Base-by-base conservation (phyloP, 2,113 vertebrate species). In the Scalopus aquaticus region DNA sequence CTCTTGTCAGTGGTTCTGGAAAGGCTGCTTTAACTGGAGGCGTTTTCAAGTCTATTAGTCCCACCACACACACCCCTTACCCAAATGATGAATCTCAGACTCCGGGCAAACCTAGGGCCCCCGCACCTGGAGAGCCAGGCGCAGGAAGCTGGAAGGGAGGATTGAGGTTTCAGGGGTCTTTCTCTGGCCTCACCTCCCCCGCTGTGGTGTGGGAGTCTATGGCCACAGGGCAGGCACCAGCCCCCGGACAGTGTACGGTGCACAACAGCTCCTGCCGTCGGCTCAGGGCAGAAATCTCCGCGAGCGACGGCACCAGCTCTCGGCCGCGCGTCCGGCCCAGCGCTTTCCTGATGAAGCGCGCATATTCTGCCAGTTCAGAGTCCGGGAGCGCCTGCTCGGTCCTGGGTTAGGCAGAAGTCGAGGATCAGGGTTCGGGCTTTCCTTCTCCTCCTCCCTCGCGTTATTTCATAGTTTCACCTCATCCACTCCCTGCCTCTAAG, bases 201-300 rank as follows among this genome's bases (percentile, higher is more conserved):
- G 99, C 99, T 0, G 99, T 99, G 30, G 99, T 99, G 97, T 99
- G 99, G 39, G 99, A 99, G 97, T 98, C 99, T 97, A 99, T 99
- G 97, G 99, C 98, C 95, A 99, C 98, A 1, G 98, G 98, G 97
- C 99, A 99, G 96, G 98, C 98, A 0, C 99, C 98, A 0, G 98
- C 98, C 12, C 99, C 99, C 0, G 99, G 99, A 96, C 99, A 99
- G 97, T 99, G 99, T 90, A 99, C 98, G 0, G 98, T 99, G 96
- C 99, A 99, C 92, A 98, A 89, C 98, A 99, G 98, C 97, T 99
- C 99, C 96, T 99, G 99, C 62, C 99, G 96, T 78, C 95, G 98
- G 98, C 99, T 99, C 97, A 99, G 98, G 85, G 98, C 99, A 60
- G 99, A 98, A 98, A 99, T 99, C 98, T 99, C 99, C 26, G 99